Conservation (phyloP, 2,113 vertebrate species). For the Rattus norvegicus region DNA sequence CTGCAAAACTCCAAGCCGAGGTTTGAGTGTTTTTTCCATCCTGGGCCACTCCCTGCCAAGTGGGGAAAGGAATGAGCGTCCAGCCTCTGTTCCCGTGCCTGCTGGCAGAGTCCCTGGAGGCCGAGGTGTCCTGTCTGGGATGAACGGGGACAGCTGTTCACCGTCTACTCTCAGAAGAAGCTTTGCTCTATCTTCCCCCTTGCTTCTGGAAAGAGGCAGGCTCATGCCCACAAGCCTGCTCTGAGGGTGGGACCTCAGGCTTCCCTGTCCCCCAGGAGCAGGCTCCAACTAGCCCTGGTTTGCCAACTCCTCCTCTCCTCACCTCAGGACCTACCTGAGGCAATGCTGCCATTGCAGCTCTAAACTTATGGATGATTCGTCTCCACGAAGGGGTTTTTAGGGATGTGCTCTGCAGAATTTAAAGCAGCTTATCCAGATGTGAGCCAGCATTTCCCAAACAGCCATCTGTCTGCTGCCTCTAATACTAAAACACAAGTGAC, state of each 20-base stretch:
- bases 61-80: background rate
- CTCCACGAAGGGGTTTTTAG: fast-evolving
- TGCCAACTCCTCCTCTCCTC: fast-evolving
- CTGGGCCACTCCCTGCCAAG: background rate
- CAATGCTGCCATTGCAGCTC: fast-evolving
- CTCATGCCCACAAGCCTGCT: background rate
- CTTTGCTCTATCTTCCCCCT: background rate
- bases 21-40: conserved; percentile 45
- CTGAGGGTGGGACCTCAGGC: too few species aligned
- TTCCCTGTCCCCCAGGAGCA: background rate
- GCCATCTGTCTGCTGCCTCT: fast-evolving
- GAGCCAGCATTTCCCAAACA: background rate
- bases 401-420: background rate
- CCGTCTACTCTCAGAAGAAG: background rate
- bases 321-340: background rate
- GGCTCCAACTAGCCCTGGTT: background rate
- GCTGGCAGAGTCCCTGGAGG: background rate
- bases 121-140: background rate
- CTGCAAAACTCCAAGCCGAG: conserved; percentile 11
- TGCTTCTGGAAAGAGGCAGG: background rate
- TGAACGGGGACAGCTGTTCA: fast-evolving
- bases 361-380: fast-evolving
- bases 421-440: fast-evolving
- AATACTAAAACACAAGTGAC: fast-evolving
- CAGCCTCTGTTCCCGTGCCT: background rate